A percentile compares a stretch with the other conserved stretches of the same genome.
Evolutionary conservation across 2,888 invertebrate species (phyloP).

Genomic region (Brenthis ino): DNA sequence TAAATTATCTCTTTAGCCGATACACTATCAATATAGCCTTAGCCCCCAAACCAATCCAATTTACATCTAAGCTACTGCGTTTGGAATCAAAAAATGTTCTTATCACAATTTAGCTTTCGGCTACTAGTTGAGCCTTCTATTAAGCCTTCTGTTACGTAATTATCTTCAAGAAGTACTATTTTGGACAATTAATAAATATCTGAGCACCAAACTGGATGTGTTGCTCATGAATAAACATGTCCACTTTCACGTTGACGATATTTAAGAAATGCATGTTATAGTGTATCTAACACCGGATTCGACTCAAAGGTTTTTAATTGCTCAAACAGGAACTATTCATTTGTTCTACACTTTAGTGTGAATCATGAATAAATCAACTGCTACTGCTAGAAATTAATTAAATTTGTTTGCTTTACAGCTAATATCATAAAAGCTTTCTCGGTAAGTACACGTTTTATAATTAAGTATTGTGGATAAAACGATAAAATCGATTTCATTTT

Average conservation of each 20-base stretch:
- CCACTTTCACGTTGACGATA: constrained; percentile 29
- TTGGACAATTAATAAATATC: constrained; percentile 45
- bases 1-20: constrained; percentile 23
- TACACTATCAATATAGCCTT: constrained; percentile 18
- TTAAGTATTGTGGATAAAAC: too few species aligned
- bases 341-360: constrained; percentile 16
- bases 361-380: constrained; percentile 10
- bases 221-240: constrained; percentile 47
- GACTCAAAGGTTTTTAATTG: constrained; percentile 14
- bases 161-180: constrained; percentile 37
- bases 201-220: constrained; percentile 34
- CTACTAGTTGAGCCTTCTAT: constrained; percentile 33
- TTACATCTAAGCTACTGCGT: constrained; percentile 30
- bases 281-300: constrained; percentile 23
- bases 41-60: constrained; percentile 18
- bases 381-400: constrained; percentile 3
- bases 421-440: background rate
- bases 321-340: constrained; percentile 10
- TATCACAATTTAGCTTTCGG: constrained; percentile 31
- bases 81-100: constrained; percentile 21
- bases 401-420: background rate
- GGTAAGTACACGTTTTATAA: background rate
- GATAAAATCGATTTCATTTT: background rate
- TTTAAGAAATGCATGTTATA: constrained; percentile 28
- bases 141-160: constrained; percentile 36